Conservation (phyloP, 2,113 vertebrate species). For the Sceloporus tristichus region DNA sequence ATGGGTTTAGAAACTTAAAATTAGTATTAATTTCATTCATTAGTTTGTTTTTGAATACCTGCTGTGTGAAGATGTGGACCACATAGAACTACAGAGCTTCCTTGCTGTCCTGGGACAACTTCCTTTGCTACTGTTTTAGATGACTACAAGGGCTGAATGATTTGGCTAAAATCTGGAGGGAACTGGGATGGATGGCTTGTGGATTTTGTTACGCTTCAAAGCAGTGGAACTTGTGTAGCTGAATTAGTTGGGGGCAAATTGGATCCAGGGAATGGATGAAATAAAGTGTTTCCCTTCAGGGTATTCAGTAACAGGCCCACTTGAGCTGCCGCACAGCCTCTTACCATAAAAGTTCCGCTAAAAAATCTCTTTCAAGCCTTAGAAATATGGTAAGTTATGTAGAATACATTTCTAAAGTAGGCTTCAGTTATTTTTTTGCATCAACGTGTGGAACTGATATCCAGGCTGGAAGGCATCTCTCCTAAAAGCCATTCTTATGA, state of each 20-base stretch:
- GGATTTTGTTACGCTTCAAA: conserved; percentile 8
- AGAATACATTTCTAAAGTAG: conserved; percentile 38
- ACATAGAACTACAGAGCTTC: too few relatives aligned
- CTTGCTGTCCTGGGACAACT: not conserved
- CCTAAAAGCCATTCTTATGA: not conserved
- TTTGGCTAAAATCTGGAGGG: not conserved
- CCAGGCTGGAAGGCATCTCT: not conserved
- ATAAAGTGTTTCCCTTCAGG: conserved; percentile 22
- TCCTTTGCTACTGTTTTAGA: not conserved
- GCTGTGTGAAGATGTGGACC: not conserved
- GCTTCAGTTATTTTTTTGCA: conserved; percentile 39
- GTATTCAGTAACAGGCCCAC: not conserved
- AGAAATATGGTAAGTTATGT: not conserved
- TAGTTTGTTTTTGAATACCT: not conserved
- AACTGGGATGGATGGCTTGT: not conserved
- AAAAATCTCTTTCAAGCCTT: not conserved
- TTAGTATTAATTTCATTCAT: too few relatives aligned
- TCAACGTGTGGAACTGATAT: conserved; percentile 45
- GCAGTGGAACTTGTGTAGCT: conserved; percentile 15
- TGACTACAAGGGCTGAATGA: not conserved
- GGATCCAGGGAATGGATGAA: not conserved
- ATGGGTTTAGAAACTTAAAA: too few relatives aligned
- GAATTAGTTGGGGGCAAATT: conserved; percentile 18
- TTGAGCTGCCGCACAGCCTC: not conserved
- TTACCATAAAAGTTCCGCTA: not conserved